Base-by-base conservation (phyloP, 2,888 invertebrate species). In the Mythimna albipuncta region DNA sequence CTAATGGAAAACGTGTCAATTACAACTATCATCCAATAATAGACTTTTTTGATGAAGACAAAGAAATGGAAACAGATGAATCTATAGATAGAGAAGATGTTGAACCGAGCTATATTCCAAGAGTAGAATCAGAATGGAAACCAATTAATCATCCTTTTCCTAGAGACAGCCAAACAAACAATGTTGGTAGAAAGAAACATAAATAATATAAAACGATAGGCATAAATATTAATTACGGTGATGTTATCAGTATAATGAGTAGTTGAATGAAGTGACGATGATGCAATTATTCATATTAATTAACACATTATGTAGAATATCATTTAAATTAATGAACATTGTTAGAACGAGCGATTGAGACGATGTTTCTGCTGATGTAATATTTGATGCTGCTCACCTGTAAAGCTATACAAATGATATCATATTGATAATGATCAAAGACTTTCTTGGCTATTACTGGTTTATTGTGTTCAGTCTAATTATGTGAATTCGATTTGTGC, bases 11-110 rank as follows among this genome's bases (percentile, higher is more conserved):
- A 87, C 96, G 97, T 87, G 97, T 98, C 58, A 98, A 98, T 93
- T 98, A 98, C 89, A 98, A 97, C 89, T 98, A 98, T 87, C 98
- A 98, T 92, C 98, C 98, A 2, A 98, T 98, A 64, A 98, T 98
- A 83, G 98, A 98, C 88, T 98, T 98, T 90, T 98, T 98, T 90
- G 97, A 97, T 81, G 95, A 95, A 65, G 91, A 90, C 47, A 93
- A 90, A 54, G 93, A 91, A 82, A 92, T 92, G 54, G 85, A 81
- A 59, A 90, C 90, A 63, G 91, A 93, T 62, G 91, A 91, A 55
- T 92, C 93, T 19, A 94, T 95, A 79, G 96, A 96, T 71, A 91
- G 96, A 88, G 95, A 94, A 85, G 96, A 96, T 69, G 90, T 81
- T 75, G 90, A 87, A 55, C 72, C 91, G 57, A 88, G 90, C 32